phyloP scores from a whole-genome alignment of 2,888 invertebrate species.

The Dasysyrphus albostriatus region DNA sequence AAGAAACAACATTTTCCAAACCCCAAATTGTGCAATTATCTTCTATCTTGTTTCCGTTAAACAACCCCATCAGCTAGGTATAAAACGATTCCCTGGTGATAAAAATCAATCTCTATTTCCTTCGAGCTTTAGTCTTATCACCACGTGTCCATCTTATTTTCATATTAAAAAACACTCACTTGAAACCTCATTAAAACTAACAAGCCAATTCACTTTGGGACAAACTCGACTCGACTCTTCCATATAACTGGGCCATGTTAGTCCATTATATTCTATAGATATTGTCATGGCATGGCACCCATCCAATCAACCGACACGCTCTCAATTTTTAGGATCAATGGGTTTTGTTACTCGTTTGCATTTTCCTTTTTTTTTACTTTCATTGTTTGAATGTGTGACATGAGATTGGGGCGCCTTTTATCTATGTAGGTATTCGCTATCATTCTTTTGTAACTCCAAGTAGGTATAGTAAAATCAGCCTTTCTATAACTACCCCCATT shows the following conservation, averaged over 20 bases:
- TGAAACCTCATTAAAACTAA: conserved; percentile 41
- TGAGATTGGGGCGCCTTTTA: background rate
- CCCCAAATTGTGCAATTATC: background rate
- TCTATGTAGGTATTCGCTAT: background rate
- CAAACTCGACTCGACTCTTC: background rate
- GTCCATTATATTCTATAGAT: conserved; percentile 19
- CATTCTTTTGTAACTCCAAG: conserved; percentile 5
- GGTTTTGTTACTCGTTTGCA: conserved; percentile 25
- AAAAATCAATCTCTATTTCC: conserved; percentile 13
- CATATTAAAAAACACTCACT: conserved; percentile 38
- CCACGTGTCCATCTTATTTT: conserved; percentile 1
- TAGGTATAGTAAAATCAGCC: background rate
- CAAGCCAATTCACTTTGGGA: conserved; percentile 37
- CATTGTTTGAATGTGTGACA: background rate
- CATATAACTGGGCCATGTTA: conserved; percentile 9
- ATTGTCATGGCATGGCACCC: conserved; percentile 24
- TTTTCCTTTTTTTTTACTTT: conserved; percentile 17
- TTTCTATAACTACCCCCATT: background rate
- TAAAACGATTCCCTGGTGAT: background rate
- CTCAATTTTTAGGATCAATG: conserved; percentile 45
- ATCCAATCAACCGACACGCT: conserved; percentile 56
- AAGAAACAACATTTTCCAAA: too few species aligned
- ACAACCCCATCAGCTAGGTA: background rate
- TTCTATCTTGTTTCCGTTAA: background rate
- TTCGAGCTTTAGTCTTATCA: background rate